These are phyloP conservation scores for Pollenia labialis DNA, from an alignment of 2,888 invertebrate species.

Conservation along the genomic window DNA sequence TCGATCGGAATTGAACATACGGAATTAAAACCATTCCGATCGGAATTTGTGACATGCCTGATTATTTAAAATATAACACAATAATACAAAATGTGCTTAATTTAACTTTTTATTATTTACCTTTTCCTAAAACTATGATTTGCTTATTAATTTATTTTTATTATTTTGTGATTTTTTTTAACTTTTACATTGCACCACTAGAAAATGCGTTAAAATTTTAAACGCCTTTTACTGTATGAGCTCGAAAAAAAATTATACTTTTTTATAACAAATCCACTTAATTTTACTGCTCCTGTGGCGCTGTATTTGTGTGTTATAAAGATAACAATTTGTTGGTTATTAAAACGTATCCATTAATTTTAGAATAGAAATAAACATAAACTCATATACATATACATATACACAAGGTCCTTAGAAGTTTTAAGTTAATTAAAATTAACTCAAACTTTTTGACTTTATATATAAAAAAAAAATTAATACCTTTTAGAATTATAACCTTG, in stretches of 20 bases:
- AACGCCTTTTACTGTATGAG: neutral
- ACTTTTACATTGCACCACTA: neutral
- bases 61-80: too few relatives aligned
- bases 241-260: conserved; percentile 18
- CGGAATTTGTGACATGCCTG: too few relatives aligned
- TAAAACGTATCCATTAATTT: conserved; percentile 64
- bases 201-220: conserved; percentile 27
- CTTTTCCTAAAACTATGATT: neutral
- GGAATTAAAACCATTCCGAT: too few relatives aligned
- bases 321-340: conserved; percentile 72
- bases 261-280: conserved; percentile 67
- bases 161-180: conserved; percentile 8
- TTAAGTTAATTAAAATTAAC: conserved; percentile 66
- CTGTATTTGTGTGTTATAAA: conserved; percentile 58
- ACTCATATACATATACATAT: neutral
- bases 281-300: conserved; percentile 58
- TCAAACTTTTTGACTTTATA: conserved; percentile 9
- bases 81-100: too few relatives aligned
- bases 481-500: conserved; percentile 40
- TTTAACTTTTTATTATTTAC: neutral
- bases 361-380: neutral
- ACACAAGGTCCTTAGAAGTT: conserved; percentile 6
- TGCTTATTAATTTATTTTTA: neutral
- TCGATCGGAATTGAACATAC: too few relatives aligned
- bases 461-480: neutral